phyloP scores from a whole-genome alignment of 2,113 vertebrate genomes.

The Heloderma charlesbogerti region DNA sequence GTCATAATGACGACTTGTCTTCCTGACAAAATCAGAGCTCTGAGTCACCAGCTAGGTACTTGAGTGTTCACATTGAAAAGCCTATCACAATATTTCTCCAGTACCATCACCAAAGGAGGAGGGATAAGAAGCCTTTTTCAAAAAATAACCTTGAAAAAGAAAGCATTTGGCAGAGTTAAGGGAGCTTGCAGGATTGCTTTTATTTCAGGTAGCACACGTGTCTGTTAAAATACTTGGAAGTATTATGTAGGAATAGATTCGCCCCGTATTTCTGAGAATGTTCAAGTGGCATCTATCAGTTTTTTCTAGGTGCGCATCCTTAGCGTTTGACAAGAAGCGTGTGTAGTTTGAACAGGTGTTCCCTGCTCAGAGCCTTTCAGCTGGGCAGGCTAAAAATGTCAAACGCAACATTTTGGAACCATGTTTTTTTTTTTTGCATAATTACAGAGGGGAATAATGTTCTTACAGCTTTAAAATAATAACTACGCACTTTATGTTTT shows the following conservation, averaged over 20 bases:
- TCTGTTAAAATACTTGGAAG: not conserved
- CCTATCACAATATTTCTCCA: not conserved
- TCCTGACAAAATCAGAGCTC: not conserved
- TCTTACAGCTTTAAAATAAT: not conserved
- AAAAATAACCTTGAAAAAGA: not conserved
- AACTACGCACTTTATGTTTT: not conserved
- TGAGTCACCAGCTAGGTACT: not conserved
- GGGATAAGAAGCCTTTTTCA: not conserved
- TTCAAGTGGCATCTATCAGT: too few relatives aligned
- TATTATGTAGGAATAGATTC: not conserved
- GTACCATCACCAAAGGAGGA: not conserved
- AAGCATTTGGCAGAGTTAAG: not conserved
- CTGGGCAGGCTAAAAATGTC: not conserved
- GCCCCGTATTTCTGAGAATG: not conserved
- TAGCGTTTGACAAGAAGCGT: not conserved
- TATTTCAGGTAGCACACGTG: not conserved
- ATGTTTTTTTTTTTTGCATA: not conserved
- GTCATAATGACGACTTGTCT: not conserved
- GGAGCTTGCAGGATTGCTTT: not conserved
- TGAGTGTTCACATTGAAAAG: not conserved
- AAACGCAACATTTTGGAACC: not conserved
- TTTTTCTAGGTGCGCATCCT: not conserved
- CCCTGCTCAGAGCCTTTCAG: not conserved
- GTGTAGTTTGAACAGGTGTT: not conserved
- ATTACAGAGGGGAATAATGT: not conserved